Evolutionary conservation across 2,888 invertebrate genomes (phyloP), one percentile per base, ranked within the genome.

Genomic region (Polydrusus tereticollis): DNA sequence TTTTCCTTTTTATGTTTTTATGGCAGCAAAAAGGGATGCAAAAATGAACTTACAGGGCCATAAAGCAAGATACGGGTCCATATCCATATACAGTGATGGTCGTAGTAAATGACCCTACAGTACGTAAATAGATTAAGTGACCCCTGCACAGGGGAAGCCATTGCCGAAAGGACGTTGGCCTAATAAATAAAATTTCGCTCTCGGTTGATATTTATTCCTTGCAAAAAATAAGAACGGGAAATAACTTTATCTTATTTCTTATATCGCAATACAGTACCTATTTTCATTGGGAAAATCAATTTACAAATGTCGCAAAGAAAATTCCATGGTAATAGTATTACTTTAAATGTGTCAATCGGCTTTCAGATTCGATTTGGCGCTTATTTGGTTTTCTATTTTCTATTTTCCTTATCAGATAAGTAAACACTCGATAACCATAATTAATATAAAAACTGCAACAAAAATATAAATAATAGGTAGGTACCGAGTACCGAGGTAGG

Each of bases 121-220:
- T 65, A 45, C 26, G 57, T 55, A 65, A 65, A 65, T 65, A 65
- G 57, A 65, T 65, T 65, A 57, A 21, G 43, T 41, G 43, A 43
- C 43, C 59, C 59, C 43, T 26, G 43, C 23, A 59, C 23, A 43
- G 47, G 62, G 62, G 62, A 62, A 62, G 47, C 33, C 16, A 47
- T 62, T 62, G 47, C 29, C 47, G 62, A 62, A 62, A 62, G 47
- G 33, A 26, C 29, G 29, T 5, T 18, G 16, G n/a, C 47, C 29
- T 62, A 62, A 62, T 62, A 62, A 62, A 62, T 62, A 62, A 62
- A 62, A 62, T 62, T 62, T 63, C 20, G 33, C 47, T 47, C 26
- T 47, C 33, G 47, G 50, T 33, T 26, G 6, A 8, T 62, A 43
- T 45, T 45, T 62, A 45, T 29, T 21, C 18, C 29, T 20, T 43